Conservation (phyloP, 2,797 vertebrate species). For the Glossophaga mutica region DNA sequence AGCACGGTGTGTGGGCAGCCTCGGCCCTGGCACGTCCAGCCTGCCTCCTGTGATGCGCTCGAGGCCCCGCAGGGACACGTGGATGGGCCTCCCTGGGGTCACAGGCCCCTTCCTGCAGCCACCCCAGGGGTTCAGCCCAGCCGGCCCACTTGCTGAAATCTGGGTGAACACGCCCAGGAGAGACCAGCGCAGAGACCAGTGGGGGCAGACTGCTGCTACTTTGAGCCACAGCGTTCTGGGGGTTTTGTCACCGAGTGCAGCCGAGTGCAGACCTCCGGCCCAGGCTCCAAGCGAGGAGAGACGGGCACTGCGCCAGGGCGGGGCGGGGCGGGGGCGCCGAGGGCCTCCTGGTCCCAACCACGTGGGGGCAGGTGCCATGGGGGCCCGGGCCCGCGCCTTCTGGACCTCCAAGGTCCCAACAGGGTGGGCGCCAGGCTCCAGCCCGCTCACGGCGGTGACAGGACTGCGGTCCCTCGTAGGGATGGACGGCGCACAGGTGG, state of each 20-base stretch:
- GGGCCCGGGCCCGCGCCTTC: background rate
- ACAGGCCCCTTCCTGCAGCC: background rate
- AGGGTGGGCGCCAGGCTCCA: background rate
- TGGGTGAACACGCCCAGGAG: background rate
- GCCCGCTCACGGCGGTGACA: too few species aligned
- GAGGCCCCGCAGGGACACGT: background rate
- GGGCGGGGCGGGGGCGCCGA: too few species aligned
- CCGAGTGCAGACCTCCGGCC: fast-evolving
- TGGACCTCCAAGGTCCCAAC: background rate
- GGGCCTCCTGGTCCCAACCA: background rate
- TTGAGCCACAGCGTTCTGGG: background rate
- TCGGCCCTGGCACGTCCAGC: fast-evolving
- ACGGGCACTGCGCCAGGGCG: fast-evolving
- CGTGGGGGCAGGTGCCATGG: background rate
- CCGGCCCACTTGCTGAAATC: background rate
- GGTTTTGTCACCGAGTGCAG: background rate
- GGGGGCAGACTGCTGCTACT: too few species aligned
- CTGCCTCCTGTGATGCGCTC: background rate
- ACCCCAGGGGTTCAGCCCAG: background rate
- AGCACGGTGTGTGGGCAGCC: fast-evolving
- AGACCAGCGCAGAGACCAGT: too few species aligned
- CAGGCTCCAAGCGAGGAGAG: background rate
- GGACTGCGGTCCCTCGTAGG: background rate
- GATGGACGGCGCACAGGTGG: fast-evolving
- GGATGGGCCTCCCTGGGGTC: background rate